Base-by-base conservation (phyloP, 2,888 invertebrate genomes). In the Stenodera caucasica region DNA sequence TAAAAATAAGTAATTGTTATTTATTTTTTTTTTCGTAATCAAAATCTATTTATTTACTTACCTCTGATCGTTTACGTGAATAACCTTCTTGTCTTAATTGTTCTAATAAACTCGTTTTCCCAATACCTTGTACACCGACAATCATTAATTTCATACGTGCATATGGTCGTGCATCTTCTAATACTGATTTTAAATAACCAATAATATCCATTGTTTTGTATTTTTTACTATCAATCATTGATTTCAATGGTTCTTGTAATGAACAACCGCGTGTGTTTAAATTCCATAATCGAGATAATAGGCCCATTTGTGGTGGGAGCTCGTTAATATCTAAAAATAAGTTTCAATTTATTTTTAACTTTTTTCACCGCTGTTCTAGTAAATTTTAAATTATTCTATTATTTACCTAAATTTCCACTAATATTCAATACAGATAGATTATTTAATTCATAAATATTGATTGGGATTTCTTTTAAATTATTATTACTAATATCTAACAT, bases 121-220 rank as follows among this genome's bases (percentile, higher is more conserved):
- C 87, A 64, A 88, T 88, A 7, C 89, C 89, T 81, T 96, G 95
- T 1, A 93, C 88, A 0, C 98, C 97, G 0, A 97, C 97, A 53
- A 98, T 89, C 95, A 96, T 96, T 15, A 99, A 83, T 79, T 98
- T 97, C 92, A 99, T 92, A 57, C 96, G 84, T 0, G 96, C 91
- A 80, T 98, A 98, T 0, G 94, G 92, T 70, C 91, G 89, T 0
- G 98, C 97, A 81, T 94, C 93, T 78, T 94, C 94, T 67, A 90
- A 80, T 15, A 91, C 92, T 0, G 91, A 91, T 80, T 96, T 94
- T 15, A 99, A 84, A 78, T 98, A 98, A 0, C 92, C 94, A 51
- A 98, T 90, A 23, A 93, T 89, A 77, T 98, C 98, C 87, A 94
- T 93, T 0, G 98, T 97, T 82, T 96, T 96, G 79, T 94, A 95